Conservation (phyloP, 2,888 invertebrate genomes). For the Macaria liturata region DNA sequence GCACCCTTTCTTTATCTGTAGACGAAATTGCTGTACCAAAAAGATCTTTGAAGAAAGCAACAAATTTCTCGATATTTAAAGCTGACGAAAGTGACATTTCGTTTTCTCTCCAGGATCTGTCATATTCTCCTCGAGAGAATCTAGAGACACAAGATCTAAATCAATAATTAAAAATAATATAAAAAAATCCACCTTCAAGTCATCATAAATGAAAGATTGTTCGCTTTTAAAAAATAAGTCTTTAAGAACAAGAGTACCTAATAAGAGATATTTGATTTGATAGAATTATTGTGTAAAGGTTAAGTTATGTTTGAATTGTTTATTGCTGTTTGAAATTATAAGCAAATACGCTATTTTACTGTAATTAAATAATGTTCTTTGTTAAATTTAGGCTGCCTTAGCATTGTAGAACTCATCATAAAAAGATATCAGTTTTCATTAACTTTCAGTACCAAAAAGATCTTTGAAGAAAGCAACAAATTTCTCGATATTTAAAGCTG, state of each 20-base stretch:
- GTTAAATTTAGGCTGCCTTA: too few species aligned
- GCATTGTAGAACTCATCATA: too few species aligned
- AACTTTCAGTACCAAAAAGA: too few species aligned
- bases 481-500: too few species aligned
- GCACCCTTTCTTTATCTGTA: constrained; percentile 15
- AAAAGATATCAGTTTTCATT: too few species aligned
- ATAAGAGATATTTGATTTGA: constrained; percentile 17
- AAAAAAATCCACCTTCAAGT: constrained; percentile 3
- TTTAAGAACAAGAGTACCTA: constrained; percentile 13
- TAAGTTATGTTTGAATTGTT: too few species aligned
- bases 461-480: too few species aligned
- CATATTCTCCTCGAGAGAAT: constrained; percentile 15
- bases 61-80: constrained; percentile 1
- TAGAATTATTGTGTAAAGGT: neutral
- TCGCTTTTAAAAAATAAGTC: constrained; percentile 2
- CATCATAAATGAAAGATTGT: neutral
- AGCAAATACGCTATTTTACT: too few species aligned
- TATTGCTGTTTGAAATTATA: too few species aligned
- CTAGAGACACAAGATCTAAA: constrained; percentile 3
- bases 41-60: constrained; percentile 8
- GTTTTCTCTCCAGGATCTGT: constrained; percentile 33
- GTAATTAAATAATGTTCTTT: too few species aligned
- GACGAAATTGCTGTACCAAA: constrained; percentile 5
- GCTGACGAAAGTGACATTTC: constrained; percentile 36
- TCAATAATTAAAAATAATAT: neutral